Evolutionary conservation across 2,113 vertebrate species (phyloP).

Genomic region (Cochlearius cochlearius): DNA sequence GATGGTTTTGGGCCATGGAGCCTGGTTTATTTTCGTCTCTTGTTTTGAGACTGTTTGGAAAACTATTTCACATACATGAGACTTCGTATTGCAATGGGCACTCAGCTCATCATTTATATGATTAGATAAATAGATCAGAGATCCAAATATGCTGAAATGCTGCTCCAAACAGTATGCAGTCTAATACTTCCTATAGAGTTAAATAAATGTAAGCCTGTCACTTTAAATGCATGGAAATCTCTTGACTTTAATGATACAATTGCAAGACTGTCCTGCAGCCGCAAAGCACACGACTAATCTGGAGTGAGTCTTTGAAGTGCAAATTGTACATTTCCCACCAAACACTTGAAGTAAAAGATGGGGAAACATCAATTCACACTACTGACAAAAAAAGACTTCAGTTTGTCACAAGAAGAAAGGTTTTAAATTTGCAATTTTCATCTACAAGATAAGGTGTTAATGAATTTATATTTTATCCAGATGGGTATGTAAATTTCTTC

Average conservation of each 20-base stretch:
- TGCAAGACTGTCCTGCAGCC: constrained; percentile 34
- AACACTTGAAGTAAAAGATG: constrained; percentile 52
- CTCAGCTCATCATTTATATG: neutral
- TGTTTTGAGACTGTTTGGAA: neutral
- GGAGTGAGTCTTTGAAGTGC: constrained; percentile 59
- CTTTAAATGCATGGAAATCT: constrained; percentile 21
- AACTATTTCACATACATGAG: neutral
- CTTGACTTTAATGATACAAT: constrained; percentile 36
- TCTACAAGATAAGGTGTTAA: constrained; percentile 62
- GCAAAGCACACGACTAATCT: constrained; percentile 4
- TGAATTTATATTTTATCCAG: constrained; percentile 65
- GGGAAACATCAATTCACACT: constrained; percentile 67
- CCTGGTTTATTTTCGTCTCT: neutral
- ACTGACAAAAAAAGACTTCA: neutral
- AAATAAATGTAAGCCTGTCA: neutral
- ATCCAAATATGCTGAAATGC: neutral
- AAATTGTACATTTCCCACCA: constrained; percentile 65
- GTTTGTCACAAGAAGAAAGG: constrained; percentile 55
- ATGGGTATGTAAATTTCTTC: constrained; percentile 55
- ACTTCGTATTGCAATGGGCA: neutral
- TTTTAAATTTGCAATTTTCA: constrained; percentile 61
- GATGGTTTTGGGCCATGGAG: neutral
- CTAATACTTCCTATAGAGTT: neutral
- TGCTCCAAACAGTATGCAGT: neutral
- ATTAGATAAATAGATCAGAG: neutral